phyloP scores from a whole-genome alignment of 2,888 invertebrate genomes.

The Panzeria rudis region DNA sequence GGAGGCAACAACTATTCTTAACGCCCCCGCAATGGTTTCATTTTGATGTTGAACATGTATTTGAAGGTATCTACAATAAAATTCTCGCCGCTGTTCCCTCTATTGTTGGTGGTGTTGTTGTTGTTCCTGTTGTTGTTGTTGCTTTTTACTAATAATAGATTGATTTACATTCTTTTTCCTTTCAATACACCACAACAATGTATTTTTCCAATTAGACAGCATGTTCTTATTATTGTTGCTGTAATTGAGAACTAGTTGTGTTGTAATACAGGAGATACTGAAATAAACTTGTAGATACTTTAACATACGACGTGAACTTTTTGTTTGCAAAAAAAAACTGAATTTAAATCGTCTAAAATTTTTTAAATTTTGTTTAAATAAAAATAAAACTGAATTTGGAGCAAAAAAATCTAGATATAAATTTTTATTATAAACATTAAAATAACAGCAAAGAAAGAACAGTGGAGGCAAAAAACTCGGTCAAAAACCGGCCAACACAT shows the following conservation, averaged over 20 bases:
- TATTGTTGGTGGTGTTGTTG: constrained; percentile 2
- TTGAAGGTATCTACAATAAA: neutral
- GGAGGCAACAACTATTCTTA: constrained; percentile 55
- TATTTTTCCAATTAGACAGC: constrained; percentile 50
- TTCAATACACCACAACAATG: constrained; percentile 34
- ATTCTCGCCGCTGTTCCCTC: neutral
- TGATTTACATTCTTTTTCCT: constrained; percentile 50
- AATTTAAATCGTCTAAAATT: neutral
- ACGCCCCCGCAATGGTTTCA: constrained; percentile 70
- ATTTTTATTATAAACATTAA: constrained; percentile 23
- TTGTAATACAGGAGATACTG: neutral
- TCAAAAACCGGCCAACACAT: no score
- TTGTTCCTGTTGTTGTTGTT: constrained; percentile 28
- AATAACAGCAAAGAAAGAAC: neutral
- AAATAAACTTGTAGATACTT: neutral
- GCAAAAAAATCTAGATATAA: neutral
- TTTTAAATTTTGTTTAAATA: constrained; percentile 24
- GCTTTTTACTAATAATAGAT: constrained; percentile 55
- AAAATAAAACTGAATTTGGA: constrained; percentile 11
- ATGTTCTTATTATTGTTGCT: constrained; percentile 12
- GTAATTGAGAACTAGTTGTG: constrained; percentile 6
- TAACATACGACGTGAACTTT: neutral
- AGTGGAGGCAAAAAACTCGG: neutral
- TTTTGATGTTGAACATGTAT: constrained; percentile 14
- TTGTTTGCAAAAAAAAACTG: neutral